phyloP scores from a whole-genome alignment of 2,888 invertebrate genomes.

The Eupelmus urozonus region DNA sequence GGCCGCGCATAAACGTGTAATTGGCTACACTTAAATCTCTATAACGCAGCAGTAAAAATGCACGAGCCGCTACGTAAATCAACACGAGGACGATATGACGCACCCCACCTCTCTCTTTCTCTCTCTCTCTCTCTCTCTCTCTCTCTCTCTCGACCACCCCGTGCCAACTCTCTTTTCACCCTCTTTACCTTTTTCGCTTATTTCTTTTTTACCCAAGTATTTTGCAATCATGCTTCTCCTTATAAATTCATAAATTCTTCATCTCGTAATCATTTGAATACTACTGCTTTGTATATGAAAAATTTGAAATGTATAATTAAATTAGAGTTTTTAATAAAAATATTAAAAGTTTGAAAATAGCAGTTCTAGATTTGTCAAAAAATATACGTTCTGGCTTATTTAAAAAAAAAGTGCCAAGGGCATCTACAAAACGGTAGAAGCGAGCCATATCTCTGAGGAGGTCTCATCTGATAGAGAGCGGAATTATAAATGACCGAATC shows the following conservation, averaged over 20 bases:
- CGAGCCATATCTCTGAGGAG: slow-evolving; percentile 47
- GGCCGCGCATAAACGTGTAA: slow-evolving; percentile 74
- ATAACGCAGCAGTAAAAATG: slow-evolving; percentile 76
- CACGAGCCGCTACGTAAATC: slow-evolving; percentile 74
- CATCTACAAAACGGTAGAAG: slow-evolving; percentile 52
- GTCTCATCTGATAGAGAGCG: slow-evolving; percentile 57
- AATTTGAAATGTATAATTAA: too few relatives aligned
- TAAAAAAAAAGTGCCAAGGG: neutral
- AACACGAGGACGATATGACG: slow-evolving; percentile 73
- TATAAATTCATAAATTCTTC: too few relatives aligned
- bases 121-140: slow-evolving; percentile 28
- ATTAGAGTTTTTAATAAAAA: too few relatives aligned
- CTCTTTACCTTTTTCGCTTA: slow-evolving; percentile 24
- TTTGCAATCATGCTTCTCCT: slow-evolving; percentile 43
- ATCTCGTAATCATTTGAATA: too few relatives aligned
- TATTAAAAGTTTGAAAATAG: neutral
- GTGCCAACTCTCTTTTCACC: slow-evolving; percentile 52
- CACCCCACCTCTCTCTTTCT: slow-evolving; percentile 60
- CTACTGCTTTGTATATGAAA: too few relatives aligned
- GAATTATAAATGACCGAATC: slow-evolving; percentile 75
- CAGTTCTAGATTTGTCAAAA: neutral
- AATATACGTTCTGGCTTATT: slow-evolving; percentile 18
- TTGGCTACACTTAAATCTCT: slow-evolving; percentile 76
- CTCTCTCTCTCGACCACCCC: slow-evolving; percentile 62
- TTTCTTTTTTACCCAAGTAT: slow-evolving; percentile 34